Evolutionary conservation across 2,888 invertebrate genomes (phyloP).

Genomic region (Cantharis rufa): DNA sequence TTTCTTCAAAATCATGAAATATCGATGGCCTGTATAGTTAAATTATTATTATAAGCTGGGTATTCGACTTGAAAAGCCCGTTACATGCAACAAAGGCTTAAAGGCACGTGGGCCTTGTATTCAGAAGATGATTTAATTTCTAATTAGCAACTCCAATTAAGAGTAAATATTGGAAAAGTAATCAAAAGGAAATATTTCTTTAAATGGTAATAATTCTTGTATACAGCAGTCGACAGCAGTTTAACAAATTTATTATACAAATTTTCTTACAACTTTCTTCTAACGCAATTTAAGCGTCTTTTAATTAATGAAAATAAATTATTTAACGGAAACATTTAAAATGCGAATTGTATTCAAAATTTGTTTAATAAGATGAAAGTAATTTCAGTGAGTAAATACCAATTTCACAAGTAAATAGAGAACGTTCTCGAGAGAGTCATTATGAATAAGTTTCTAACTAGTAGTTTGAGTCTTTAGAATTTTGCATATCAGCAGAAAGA

Average conservation of each 20-base stretch:
- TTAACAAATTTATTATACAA: not conserved
- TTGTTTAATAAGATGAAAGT: not conserved
- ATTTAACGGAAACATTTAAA: not conserved
- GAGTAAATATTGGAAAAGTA: not conserved
- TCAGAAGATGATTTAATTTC: not conserved
- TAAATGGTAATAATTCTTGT: not conserved
- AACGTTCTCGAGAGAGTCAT: not conserved
- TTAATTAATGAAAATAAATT: not conserved
- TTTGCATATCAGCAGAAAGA: not conserved
- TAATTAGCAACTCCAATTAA: not conserved
- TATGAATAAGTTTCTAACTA: not conserved
- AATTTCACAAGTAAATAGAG: not conserved
- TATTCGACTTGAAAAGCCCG: not conserved
- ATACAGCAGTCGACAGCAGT: not conserved
- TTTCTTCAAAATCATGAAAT: not conserved
- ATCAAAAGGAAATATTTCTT: not conserved
- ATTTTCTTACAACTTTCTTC: not conserved
- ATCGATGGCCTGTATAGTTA: not conserved
- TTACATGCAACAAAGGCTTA: not conserved
- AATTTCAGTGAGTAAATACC: not conserved
- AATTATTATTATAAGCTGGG: not conserved
- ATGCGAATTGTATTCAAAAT: not conserved
- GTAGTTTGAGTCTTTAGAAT: not conserved
- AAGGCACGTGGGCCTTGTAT: not conserved
- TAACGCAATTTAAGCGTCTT: not conserved